Conservation (phyloP, 2,113 vertebrate genomes). For the Murina feae region DNA sequence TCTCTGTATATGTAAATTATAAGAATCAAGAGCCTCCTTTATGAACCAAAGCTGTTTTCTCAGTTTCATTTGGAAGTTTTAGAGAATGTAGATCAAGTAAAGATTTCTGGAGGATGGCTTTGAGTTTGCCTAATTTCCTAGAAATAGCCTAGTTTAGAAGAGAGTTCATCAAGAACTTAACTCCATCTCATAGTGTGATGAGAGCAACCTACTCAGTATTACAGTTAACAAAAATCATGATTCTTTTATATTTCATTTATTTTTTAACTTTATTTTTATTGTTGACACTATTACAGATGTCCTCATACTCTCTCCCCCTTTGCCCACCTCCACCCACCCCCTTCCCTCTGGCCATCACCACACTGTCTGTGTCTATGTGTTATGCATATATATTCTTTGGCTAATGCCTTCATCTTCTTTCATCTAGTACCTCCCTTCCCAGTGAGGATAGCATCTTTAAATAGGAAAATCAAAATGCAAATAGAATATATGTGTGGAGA, state of each 20-base stretch:
- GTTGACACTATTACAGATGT: neutral
- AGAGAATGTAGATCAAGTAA: neutral
- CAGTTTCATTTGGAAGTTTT: neutral
- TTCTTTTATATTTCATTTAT: neutral
- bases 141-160: neutral
- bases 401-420: neutral
- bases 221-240: neutral
- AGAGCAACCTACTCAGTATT: neutral
- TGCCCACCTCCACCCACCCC: neutral
- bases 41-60: neutral
- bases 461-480: neutral
- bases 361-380: neutral
- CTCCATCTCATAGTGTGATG: neutral
- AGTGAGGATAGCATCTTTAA: neutral
- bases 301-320: too few species aligned
- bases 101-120: neutral
- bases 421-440: neutral
- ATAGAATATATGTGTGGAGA: neutral
- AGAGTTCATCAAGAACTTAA: neutral
- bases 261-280: neutral
- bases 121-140: neutral
- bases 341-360: neutral
- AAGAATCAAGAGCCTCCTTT: neutral
- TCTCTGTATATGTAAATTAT: neutral
- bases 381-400: neutral